phyloP scores from a whole-genome alignment of 2,797 vertebrate genomes.

The Sebastolobus altivelis region DNA sequence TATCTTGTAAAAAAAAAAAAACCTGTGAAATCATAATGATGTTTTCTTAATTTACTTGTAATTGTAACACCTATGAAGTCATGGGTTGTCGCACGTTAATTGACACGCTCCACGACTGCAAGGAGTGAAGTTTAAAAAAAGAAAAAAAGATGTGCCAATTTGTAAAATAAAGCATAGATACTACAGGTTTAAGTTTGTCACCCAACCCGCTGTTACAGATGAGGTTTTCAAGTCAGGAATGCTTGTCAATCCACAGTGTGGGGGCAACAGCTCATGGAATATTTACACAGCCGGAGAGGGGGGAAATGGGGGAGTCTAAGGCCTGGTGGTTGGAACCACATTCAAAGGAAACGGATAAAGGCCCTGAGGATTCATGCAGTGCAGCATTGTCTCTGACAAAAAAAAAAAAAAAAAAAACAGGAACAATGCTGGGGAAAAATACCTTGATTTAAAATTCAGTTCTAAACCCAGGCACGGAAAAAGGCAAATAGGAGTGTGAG shows the following conservation, averaged over 20 bases:
- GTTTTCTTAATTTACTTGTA: conserved; percentile 3
- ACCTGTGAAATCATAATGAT: conserved; percentile 13
- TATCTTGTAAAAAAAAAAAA: background rate
- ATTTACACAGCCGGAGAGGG: conserved; percentile 79
- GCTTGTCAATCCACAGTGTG: conserved; percentile 70
- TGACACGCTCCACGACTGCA: background rate
- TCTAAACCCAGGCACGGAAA: conserved; percentile 80
- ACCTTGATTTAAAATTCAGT: conserved; percentile 87
- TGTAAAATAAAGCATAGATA: conserved; percentile 17
- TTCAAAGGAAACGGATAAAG: conserved; percentile 84
- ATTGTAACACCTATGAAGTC: background rate
- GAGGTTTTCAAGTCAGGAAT: conserved; percentile 60
- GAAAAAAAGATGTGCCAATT: background rate
- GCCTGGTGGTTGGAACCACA: conserved; percentile 78
- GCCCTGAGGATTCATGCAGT: conserved; percentile 81
- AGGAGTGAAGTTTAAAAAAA: background rate
- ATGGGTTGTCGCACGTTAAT: background rate
- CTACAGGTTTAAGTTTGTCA: conserved; percentile 20
- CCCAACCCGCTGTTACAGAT: conserved; percentile 45
- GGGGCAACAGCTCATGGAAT: conserved; percentile 78
- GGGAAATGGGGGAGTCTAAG: conserved; percentile 64
- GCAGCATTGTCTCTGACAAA: conserved; percentile 80
- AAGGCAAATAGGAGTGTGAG: conserved; percentile 76
- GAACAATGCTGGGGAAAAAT: conserved; percentile 78
- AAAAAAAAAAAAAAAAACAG: conserved; percentile 64